Base-by-base conservation (phyloP, 2,888 invertebrate species). In the Baronia brevicornis region DNA sequence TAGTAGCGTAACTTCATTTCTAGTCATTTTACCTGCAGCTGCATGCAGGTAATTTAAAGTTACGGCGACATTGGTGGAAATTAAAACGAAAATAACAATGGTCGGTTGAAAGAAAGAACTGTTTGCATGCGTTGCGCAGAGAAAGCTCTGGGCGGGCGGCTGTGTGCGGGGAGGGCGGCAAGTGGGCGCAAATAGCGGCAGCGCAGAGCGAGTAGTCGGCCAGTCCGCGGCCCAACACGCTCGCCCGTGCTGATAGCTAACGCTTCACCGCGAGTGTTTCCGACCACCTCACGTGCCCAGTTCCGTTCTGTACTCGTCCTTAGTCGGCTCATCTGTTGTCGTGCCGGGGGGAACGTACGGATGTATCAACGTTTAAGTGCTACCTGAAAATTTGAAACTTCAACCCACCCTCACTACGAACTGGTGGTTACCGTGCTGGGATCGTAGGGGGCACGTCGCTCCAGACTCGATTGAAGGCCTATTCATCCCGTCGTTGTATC, bases 151-250 rank as follows among this genome's bases (percentile, higher is more conserved):
- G 67, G 65, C 69, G 74, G 67, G 67, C 56, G 72, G 54, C 31
- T 35, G 53, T 45, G 48, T 43, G 51, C 40, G 41, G 55, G 45
- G 56, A 48, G 52, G 54, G 46, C 40, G 52, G 51, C 28, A 51
- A 59, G 65, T 66, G 69, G 63, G 67, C 70, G 69, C 72, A 75
- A 77, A 78, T 77, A 77, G 75, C 75, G 74, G 65, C 70, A 74
- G 74, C 68, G 72, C 72, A 28, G 18, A 30, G 30, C 12, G 24
- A n/a, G 66, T 70, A 58, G 68, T 60, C 62, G 57, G 51, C 41
- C 36, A 46, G 41, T 44, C 41, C 25, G 28, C 43, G 38, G n/a
- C n/a, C n/a, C n/a, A n/a, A n/a, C n/a, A n/a, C n/a, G n/a, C n/a
- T n/a, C n/a, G n/a, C n/a, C n/a, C n/a, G n/a, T n/a, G n/a, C n/a